Base-by-base conservation (phyloP, 2,888 invertebrate species). In the Amaurobius ferox region DNA sequence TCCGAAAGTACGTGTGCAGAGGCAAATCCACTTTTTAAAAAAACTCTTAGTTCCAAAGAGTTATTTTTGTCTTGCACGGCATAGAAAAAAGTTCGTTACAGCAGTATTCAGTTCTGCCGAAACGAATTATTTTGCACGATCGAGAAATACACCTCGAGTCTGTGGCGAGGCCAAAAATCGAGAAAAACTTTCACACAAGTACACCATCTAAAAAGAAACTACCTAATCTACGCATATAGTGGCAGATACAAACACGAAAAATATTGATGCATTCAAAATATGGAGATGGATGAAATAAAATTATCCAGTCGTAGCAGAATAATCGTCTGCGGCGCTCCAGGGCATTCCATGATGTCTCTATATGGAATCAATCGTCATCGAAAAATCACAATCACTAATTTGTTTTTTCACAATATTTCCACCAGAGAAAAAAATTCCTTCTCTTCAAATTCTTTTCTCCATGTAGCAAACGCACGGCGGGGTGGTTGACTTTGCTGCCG, bases 401-500 rank as follows among this genome's bases (percentile, higher is more conserved):
- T 23, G 5, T 55, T 44, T 44, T 44, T 7, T 55, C 55, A 55
- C 55, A 23, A 23, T 55, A 55, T 55, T n/a, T 55, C 55, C 55
- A 55, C 23, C 55, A 23, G 23, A 55, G 55, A 55, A 23, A n/a
- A n/a, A n/a, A 35, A 7, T 32, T 19, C 16, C 28, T n/a, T 44
- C 71, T n/a, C n/a, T 29, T 48, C 48, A 23, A 35, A 61, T 55
- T 32, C 29, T 32, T 48, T 32, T 35, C 30, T 64, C 30, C 35
- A 62, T 74, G 23, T 2, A 55, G 23, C 55, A 55, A 55, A 55
- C 23, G 55, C 55, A 44, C 55, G 19, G 67, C 62, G 77, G 72
- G 83, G 83, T 85, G 83, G 67, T 48, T 85, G 83, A 85, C 83
- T 85, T 44, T 64, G 67, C 66, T 55, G 23, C 55, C 19, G 23